phyloP scores from a whole-genome alignment of 37 sponge, comb jelly and placozoan species.

The Halisarca cf. caerulea region DNA sequence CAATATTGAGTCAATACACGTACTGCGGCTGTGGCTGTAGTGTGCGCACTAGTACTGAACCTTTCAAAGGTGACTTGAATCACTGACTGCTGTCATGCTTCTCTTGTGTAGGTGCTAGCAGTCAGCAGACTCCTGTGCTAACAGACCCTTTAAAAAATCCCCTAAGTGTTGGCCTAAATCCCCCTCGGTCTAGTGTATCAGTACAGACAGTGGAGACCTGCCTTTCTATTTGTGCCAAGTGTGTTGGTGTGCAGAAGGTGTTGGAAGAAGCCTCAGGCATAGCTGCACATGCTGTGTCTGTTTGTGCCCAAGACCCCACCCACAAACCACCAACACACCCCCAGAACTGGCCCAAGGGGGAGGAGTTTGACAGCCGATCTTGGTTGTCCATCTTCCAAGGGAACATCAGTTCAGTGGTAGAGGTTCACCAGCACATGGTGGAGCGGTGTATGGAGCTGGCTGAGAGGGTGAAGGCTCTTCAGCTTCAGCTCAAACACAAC shows the following conservation, averaged over 20 bases:
- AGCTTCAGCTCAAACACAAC: not conserved
- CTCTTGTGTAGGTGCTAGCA: too few species aligned
- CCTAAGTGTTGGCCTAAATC: too few species aligned
- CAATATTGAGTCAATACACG: too few species aligned
- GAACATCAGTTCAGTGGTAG: not conserved
- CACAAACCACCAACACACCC: too few species aligned
- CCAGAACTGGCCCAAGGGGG: not conserved
- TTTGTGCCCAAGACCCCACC: not conserved
- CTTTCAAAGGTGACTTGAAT: too few species aligned
- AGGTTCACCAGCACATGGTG: not conserved
- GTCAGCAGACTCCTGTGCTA: too few species aligned
- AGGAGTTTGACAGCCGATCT: not conserved
- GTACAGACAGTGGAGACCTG: slow-evolving; percentile 63
- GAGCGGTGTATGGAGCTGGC: not conserved
- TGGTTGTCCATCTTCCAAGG: not conserved
- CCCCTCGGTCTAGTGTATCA: not conserved
- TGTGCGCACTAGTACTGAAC: too few species aligned
- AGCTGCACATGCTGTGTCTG: not conserved
- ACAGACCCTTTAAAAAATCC: too few species aligned
- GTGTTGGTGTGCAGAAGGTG: slow-evolving; percentile 14
- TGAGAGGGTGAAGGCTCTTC: not conserved
- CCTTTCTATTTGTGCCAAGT: slow-evolving; percentile 59
- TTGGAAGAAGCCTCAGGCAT: not conserved
- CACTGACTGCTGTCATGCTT: too few species aligned
- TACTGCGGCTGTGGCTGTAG: too few species aligned